A percentile compares a stretch with the other conserved stretches of the same genome.
These are phyloP conservation scores for Rhynchomys soricoides DNA, from an alignment of 2,113 vertebrate species.

Conservation along the genomic window DNA sequence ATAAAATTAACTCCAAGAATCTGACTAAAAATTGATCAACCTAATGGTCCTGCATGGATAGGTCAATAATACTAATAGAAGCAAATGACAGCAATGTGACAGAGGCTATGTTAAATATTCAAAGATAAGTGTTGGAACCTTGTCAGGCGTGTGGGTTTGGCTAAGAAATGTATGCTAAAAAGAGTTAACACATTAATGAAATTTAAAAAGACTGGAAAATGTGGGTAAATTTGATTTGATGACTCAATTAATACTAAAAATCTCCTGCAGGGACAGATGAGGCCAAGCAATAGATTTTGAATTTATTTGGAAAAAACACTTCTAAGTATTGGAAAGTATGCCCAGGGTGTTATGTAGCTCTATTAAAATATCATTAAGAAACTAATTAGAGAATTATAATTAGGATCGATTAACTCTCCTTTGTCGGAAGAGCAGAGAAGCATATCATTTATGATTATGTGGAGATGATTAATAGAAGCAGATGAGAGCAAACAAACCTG, in stretches of 20 bases:
- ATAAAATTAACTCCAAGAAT: slow-evolving; percentile 48
- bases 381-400: slow-evolving; percentile 81
- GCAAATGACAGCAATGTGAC: neutral
- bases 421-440: slow-evolving; percentile 58
- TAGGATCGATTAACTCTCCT: slow-evolving; percentile 72
- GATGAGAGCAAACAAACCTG: neutral
- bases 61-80: slow-evolving; percentile 40
- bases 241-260: slow-evolving; percentile 48
- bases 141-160: slow-evolving; percentile 14
- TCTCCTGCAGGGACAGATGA: slow-evolving; percentile 33
- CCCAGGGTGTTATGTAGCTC: slow-evolving; percentile 23
- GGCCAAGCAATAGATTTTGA: slow-evolving; percentile 37
- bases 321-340: slow-evolving; percentile 53
- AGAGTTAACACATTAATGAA: slow-evolving; percentile 12
- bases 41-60: neutral
- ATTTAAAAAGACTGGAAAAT: slow-evolving; percentile 15
- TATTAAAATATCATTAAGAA: slow-evolving; percentile 74
- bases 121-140: slow-evolving; percentile 12
- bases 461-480: slow-evolving; percentile 53
- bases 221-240: slow-evolving; percentile 51
- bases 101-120: slow-evolving; percentile 43
- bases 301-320: slow-evolving; percentile 61
- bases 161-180: slow-evolving; percentile 7
- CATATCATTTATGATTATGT: slow-evolving; percentile 60
- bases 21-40: neutral